These are phyloP conservation scores for Gymnocypris eckloni DNA, from an alignment of 2,797 vertebrate genomes.

Conservation along the genomic window DNA sequence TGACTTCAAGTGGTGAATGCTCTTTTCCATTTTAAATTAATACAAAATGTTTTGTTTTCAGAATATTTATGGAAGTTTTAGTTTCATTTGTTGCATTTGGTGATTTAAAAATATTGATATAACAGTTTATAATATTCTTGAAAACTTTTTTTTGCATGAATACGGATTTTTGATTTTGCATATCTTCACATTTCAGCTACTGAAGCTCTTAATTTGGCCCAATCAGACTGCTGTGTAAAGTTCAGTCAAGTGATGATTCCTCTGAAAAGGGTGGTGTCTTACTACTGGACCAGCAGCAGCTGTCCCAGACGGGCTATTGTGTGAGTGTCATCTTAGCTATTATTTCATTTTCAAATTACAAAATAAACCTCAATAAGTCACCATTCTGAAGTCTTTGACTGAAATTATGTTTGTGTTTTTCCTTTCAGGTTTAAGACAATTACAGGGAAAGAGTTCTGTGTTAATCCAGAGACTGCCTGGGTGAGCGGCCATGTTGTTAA, in stretches of 20 bases:
- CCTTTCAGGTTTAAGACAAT: constrained; percentile 23
- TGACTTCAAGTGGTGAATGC: no score
- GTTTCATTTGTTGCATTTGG: no score
- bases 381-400: not conserved
- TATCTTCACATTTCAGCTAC: not conserved
- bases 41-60: no score
- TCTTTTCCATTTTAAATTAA: no score
- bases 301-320: not conserved
- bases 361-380: not conserved
- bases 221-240: fast-evolving
- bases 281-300: not conserved
- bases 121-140: no score
- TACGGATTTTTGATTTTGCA: not conserved
- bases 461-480: not conserved
- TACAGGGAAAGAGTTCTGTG: not conserved
- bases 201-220: no score
- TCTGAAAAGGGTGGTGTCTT: not conserved
- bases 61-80: no score
- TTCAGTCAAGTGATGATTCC: not conserved
- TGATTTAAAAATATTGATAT: no score
- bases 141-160: not conserved
- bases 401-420: not conserved
- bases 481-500: not conserved
- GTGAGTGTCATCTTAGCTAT: constrained; percentile 36
- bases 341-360: not conserved